Evolutionary conservation across 2,888 invertebrate genomes (phyloP).

Genomic region (Lomographa bimaculata): DNA sequence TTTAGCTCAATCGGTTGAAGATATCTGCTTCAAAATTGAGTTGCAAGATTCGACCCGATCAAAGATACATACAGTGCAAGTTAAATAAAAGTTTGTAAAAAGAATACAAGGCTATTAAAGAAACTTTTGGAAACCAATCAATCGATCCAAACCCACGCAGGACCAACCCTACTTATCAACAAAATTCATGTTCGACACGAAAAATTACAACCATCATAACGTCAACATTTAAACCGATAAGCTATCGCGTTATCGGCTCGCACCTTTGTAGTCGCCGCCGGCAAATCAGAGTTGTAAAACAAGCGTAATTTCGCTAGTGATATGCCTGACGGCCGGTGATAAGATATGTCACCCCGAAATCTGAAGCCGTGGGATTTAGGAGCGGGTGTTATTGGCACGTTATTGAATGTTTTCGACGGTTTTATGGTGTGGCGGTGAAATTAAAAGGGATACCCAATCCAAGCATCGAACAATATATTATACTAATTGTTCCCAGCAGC

Average conservation of each 20-base stretch:
- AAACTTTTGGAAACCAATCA: not conserved
- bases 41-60: no score
- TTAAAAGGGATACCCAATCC: no score
- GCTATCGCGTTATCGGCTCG: slow-evolving; percentile 38
- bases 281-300: slow-evolving; percentile 82
- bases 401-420: slow-evolving; percentile 22
- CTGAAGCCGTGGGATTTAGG: slow-evolving; percentile 78
- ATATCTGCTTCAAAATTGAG: no score
- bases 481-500: no score
- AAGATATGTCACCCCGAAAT: slow-evolving; percentile 77
- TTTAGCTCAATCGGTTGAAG: no score
- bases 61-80: no score
- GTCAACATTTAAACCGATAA: slow-evolving; percentile 63
- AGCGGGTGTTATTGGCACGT: slow-evolving; percentile 60
- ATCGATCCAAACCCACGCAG: slow-evolving; percentile 23
- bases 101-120: no score
- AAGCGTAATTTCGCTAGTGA: slow-evolving; percentile 77
- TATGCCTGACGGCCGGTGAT: slow-evolving; percentile 65
- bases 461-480: no score
- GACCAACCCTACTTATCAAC: slow-evolving; percentile 65
- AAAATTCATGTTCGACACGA: slow-evolving; percentile 78
- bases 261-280: slow-evolving; percentile 74
- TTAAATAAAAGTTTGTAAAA: no score
- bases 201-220: slow-evolving; percentile 82
- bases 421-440: slow-evolving; percentile 2